Base-by-base conservation (phyloP, 53 echinoderm and acorn worm species). In the Luidia sarsii region DNA sequence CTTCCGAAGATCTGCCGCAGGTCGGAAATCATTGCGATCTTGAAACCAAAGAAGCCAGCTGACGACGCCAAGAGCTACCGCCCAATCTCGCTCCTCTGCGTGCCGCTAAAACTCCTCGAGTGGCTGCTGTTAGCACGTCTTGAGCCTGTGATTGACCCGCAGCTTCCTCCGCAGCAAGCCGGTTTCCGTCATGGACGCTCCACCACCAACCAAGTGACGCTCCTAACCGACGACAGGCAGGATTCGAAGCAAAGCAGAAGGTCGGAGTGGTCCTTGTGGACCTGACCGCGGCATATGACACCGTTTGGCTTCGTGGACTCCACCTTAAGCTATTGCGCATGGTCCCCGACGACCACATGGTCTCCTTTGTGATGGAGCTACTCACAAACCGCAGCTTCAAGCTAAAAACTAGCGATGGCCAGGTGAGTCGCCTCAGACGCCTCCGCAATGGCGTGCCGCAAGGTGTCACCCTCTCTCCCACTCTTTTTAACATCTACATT, bases 351-450 rank as follows among this genome's bases (percentile, higher is more conserved):
- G 18, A 41, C 11, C 49, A 68, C 49, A 43, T 41, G 24, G 49
- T 68, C 24, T n/a, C 28, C 45, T 51, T 33, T 13, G 46, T 68
- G 9, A 13, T 43, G 46, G 48, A 45, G 23, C 45, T 68, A 43
- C 19, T 68, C 22, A 4, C 48, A 3, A 68, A 68, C 21, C 69
- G 25, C 8, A 31, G 31, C 50, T 70, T 70, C 29, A 20, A 67
- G 6, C 31, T 65, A 38, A 86, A 79, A 65, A 84, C 84, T 22
- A 84, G 73, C 34, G 55, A 57, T 48, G 86, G 79, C 37, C 77
- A 86, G 45, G 11, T n/a, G 7, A 79, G 79, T 48, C 50, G 79
- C 25, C 57, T 43, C 0, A 43, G 67, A 6, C 79, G 79, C 35
- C 79, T 79, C 22, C 0, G 22, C 14, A 86, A 67, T 33, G 86